A percentile compares a stretch with the other conserved stretches of the same genome.
These are phyloP conservation scores for Drosophila anomelani DNA, from an alignment of 2,888 invertebrate genomes.

Conservation along the genomic window DNA sequence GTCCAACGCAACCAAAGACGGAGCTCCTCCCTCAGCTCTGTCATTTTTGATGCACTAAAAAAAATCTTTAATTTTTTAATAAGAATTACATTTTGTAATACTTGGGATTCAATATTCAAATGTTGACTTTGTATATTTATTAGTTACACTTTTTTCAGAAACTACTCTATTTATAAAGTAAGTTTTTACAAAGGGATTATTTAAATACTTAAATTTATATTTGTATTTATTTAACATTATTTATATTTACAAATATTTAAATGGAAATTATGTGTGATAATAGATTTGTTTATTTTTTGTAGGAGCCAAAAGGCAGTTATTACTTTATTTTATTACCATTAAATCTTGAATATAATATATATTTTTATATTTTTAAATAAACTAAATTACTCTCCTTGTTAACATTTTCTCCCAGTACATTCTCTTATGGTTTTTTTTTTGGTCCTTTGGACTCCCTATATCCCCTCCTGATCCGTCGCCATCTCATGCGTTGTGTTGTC, in stretches of 20 bases:
- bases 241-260: no score
- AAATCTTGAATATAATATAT: neutral
- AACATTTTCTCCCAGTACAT: neutral
- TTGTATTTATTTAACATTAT: no score
- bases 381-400: neutral
- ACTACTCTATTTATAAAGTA: no score
- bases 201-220: no score
- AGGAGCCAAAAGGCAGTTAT: neutral
- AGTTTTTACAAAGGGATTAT: no score
- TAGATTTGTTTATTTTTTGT: neutral
- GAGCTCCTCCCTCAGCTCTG: neutral
- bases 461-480: conserved; percentile 17
- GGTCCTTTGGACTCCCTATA: conserved; percentile 1
- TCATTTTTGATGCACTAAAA: neutral
- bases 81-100: neutral
- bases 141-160: neutral
- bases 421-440: neutral
- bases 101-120: neutral
- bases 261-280: no score
- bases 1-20: conserved; percentile 14
- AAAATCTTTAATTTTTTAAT: neutral
- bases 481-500: conserved; percentile 69
- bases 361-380: neutral
- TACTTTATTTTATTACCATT: neutral
- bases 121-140: neutral